A percentile compares a stretch with the other conserved stretches of the same genome.
Conservation (phyloP, 2,113 vertebrate species). For the Verasper variegatus region DNA sequence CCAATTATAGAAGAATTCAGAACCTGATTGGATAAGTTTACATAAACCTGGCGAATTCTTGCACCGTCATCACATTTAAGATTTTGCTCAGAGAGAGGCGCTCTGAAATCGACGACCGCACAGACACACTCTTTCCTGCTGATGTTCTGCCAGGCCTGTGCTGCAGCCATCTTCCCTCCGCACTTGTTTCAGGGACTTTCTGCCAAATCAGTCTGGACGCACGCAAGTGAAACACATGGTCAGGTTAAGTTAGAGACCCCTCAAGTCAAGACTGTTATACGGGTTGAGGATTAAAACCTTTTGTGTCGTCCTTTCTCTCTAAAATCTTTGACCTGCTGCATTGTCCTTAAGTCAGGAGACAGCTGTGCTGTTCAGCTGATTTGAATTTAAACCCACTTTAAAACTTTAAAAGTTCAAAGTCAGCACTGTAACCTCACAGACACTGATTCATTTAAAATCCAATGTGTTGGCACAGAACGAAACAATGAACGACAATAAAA, state of each 20-base stretch:
- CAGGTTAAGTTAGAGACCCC: not conserved
- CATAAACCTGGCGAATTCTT: not conserved
- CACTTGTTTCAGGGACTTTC: not conserved
- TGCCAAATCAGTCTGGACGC: not conserved
- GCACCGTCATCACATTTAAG: conserved; percentile 34
- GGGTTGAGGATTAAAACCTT: not conserved
- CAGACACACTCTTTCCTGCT: conserved; percentile 18
- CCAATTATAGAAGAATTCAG: conserved; percentile 9
- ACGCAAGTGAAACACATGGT: too few species aligned
- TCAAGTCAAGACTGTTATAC: conserved; percentile 1
- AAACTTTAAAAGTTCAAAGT: conserved; percentile 25
- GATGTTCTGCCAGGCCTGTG: conserved; percentile 8
- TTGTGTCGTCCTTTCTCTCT: not conserved
- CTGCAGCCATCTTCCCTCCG: conserved; percentile 8
- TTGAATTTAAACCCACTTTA: not conserved
- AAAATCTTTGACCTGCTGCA: conserved; percentile 14
- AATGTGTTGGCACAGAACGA: conserved; percentile 5
- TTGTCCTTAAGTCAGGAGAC: conserved; percentile 3
- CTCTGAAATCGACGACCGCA: not conserved
- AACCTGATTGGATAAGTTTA: conserved; percentile 13
- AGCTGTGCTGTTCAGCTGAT: not conserved
- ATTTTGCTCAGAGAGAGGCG: conserved; percentile 17
- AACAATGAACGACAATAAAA: conserved; percentile 10
- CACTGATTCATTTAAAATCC: conserved; percentile 31
- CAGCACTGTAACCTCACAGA: conserved; percentile 41